These are phyloP conservation scores for Discoglossus pictus DNA, from an alignment of 2,797 vertebrate species.

Conservation along the genomic window DNA sequence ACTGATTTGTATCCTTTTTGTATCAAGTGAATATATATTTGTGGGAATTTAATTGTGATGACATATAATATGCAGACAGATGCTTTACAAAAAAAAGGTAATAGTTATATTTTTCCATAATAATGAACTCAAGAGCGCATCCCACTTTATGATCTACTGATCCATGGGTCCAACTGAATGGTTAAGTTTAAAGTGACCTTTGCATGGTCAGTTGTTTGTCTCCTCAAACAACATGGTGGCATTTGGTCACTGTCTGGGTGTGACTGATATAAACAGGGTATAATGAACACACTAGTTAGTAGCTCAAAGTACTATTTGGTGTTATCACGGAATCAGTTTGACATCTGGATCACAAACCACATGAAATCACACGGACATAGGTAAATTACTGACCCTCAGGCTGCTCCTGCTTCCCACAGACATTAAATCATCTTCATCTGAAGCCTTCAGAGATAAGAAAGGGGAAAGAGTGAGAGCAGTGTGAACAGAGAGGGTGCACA, in stretches of 20 bases:
- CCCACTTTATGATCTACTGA: too few species aligned
- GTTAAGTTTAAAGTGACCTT: too few species aligned
- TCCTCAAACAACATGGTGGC: background rate
- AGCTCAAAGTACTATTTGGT: too few species aligned
- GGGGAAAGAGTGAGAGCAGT: constrained; percentile 23
- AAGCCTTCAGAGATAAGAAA: constrained; percentile 72
- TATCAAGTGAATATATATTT: too few species aligned
- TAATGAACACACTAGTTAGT: background rate
- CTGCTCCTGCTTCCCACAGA: constrained; percentile 91
- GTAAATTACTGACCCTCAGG: constrained; percentile 89
- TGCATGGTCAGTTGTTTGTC: too few species aligned
- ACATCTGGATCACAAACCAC: background rate
- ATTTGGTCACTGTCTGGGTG: background rate
- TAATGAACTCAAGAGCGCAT: too few species aligned
- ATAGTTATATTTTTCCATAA: too few species aligned
- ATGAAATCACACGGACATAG: background rate
- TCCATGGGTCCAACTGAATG: too few species aligned
- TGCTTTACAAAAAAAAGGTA: too few species aligned
- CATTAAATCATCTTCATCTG: constrained; percentile 89
- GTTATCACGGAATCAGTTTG: background rate
- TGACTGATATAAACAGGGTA: background rate
- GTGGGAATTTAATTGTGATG: too few species aligned
- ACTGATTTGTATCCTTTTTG: too few species aligned
- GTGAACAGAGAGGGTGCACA: background rate
- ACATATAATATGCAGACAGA: too few species aligned